These are phyloP conservation scores for Drosophila pallidifrons DNA, from an alignment of 1,140 invertebrate species.

Conservation along the genomic window DNA sequence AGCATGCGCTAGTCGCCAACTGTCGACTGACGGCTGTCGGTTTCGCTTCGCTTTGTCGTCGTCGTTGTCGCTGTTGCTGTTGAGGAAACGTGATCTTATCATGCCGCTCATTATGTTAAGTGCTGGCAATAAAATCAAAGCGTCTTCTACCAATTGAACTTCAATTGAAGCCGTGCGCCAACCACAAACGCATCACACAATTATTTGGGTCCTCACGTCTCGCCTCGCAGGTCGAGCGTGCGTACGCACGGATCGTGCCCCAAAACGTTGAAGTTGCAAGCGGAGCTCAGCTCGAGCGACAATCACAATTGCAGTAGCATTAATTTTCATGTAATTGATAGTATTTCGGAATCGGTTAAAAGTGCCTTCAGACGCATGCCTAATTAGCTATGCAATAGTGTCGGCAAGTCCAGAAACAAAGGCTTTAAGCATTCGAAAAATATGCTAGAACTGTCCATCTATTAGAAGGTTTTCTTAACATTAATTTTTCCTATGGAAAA, in stretches of 20 bases:
- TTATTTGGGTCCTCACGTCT: constrained; percentile 51
- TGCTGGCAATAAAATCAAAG: constrained; percentile 82
- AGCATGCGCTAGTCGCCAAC: constrained; percentile 62
- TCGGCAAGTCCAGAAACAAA: neutral
- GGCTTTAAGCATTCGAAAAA: too few species aligned
- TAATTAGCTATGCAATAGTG: constrained; percentile 17
- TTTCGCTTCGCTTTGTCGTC: neutral
- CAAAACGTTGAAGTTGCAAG: neutral
- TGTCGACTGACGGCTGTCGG: constrained; percentile 37
- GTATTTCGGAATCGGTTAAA: constrained; percentile 27
- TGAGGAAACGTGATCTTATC: constrained; percentile 78
- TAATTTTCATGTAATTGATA: constrained; percentile 63
- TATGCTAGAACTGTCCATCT: too few species aligned
- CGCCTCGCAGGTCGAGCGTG: constrained; percentile 4
- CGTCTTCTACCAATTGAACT: constrained; percentile 59
- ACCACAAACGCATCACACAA: constrained; percentile 5
- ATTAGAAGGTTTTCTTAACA: too few species aligned
- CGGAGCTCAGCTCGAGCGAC: constrained; percentile 1
- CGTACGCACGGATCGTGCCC: constrained; percentile 57
- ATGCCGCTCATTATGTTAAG: constrained; percentile 78
- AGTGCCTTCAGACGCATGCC: constrained; percentile 11
- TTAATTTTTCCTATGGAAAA: too few species aligned
- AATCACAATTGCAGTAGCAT: constrained; percentile 38
- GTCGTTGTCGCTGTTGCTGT: neutral
- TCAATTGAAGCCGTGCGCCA: constrained; percentile 74